Percentiles rank a stretch among this genome's conserved stretches.
Conservation (phyloP, 2,888 invertebrate genomes). For the Drosophila monieri region DNA sequence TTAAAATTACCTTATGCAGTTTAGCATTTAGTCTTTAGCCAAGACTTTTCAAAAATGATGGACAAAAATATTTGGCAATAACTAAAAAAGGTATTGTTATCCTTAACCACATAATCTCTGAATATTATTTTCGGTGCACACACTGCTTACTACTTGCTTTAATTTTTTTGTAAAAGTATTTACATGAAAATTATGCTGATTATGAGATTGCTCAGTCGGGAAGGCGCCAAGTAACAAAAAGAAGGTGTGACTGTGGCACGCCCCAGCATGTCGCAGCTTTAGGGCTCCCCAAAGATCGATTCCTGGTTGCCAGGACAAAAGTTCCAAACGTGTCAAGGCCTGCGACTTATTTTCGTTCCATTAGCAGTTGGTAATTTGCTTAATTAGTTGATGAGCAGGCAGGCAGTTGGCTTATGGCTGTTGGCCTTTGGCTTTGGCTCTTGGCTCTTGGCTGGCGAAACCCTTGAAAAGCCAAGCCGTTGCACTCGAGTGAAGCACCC, state of each 20-base stretch:
- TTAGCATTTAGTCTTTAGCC: no score
- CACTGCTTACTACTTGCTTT: neutral
- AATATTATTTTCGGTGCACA: neutral
- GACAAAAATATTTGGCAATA: no score
- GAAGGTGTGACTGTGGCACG: slow-evolving; percentile 46
- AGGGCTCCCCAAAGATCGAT: slow-evolving; percentile 46
- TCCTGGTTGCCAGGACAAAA: slow-evolving; percentile 2
- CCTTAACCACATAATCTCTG: neutral
- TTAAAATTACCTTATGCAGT: no score
- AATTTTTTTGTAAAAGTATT: slow-evolving; percentile 32
- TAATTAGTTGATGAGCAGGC: slow-evolving; percentile 43
- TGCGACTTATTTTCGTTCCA: slow-evolving; percentile 21
- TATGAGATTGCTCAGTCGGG: slow-evolving; percentile 66
- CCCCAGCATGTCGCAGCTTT: slow-evolving; percentile 35
- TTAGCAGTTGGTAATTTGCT: slow-evolving; percentile 38
- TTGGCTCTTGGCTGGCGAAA: slow-evolving; percentile 1
- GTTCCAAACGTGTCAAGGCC: slow-evolving; percentile 41
- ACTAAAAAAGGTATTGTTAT: no score
- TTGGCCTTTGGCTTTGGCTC: slow-evolving; percentile 3
- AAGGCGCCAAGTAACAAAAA: slow-evolving; percentile 6
- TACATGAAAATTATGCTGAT: slow-evolving; percentile 76
- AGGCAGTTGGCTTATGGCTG: neutral
- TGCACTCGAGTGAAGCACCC: slow-evolving; percentile 49
- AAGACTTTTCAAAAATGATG: no score
- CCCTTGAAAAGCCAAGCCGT: slow-evolving; percentile 10